Percentiles rank a stretch among this genome's conserved stretches.
phyloP scores from a whole-genome alignment of 2,113 vertebrate genomes.

The Phrynosoma platyrhinos region DNA sequence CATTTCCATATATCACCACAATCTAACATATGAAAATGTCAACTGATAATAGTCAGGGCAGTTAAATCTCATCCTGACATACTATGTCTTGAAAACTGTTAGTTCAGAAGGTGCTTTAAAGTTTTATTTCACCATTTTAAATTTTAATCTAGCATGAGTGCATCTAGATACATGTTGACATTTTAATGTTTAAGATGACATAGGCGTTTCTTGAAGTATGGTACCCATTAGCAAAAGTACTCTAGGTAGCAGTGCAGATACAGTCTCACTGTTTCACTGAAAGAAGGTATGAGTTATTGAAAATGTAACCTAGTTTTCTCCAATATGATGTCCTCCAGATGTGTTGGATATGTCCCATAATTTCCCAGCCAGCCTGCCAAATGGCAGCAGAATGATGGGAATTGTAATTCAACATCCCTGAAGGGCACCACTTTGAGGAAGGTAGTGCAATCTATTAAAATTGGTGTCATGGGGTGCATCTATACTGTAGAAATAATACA shows the following conservation, averaged over 20 bases:
- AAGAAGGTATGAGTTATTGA: not conserved
- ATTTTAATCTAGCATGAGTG: constrained; percentile 8
- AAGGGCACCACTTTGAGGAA: not conserved
- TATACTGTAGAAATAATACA: too few species aligned
- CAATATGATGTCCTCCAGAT: not conserved
- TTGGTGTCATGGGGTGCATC: not conserved
- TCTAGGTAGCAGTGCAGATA: constrained; percentile 10
- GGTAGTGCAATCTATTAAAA: not conserved
- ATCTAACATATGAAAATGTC: constrained; percentile 14
- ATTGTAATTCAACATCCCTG: not conserved
- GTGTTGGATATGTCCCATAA: not conserved
- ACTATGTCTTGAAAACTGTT: constrained; percentile 32
- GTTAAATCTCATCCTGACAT: constrained; percentile 18
- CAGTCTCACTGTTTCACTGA: constrained; percentile 16
- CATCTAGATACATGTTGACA: not conserved
- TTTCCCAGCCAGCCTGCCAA: not conserved
- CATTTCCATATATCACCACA: not conserved
- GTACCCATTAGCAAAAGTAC: not conserved
- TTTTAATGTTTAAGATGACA: constrained; percentile 9
- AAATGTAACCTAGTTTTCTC: not conserved
- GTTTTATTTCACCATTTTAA: constrained; percentile 36
- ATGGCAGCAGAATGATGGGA: not conserved
- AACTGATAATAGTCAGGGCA: constrained; percentile 19
- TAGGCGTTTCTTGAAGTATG: not conserved
- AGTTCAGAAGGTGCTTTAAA: constrained; percentile 13